Base-by-base conservation (phyloP, 2,888 invertebrate species). In the Heteropelma amictum region DNA sequence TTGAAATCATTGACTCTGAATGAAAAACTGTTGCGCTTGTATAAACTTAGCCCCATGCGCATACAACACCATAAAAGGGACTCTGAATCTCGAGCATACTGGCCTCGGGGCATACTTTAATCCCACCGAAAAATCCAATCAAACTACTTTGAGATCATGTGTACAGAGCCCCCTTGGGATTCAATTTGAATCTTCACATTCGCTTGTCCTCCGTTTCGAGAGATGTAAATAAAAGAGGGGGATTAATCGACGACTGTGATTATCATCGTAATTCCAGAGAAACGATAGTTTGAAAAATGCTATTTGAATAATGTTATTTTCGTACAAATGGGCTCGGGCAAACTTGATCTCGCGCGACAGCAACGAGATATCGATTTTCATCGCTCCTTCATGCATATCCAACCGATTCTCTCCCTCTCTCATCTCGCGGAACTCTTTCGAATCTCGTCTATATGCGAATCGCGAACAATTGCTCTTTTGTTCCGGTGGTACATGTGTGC, bases 61-160 rank as follows among this genome's bases (percentile, higher is more conserved):
- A 12, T 14, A 19, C 8, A 10, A 45, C 10, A 7, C n/a, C 19
- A 54, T 10, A n/a, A 12, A 35, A 21, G n/a, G n/a, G 28, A 14
- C 42, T 14, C 3, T 8, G 40, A 28, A 45, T 42, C 42, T 7
- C 28, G 6, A 17, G 51, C 70, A 67, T 45, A 71, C 68, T 45
- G 26, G 51, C 40, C 51, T 65, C 51, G 54, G 38, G 35, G 73
- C 33, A 14, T 73, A 79, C 81, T 84, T 84, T 84, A 85, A 86
- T 86, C 84, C 84, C 81, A 77, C 72, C 77, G 82, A 61, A 61
- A 81, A 85, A 85, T 86, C 84, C 84, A 86, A 85, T 85, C 85
- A 86, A 85, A 83, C 83, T 82, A 82, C 82, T 81, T 81, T 79
- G 78, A 80, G 26, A 17, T 30, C 4, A 23, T 4, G n/a, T 14